phyloP scores from a whole-genome alignment of 1,140 invertebrate genomes.

The Ladona fulva region DNA sequence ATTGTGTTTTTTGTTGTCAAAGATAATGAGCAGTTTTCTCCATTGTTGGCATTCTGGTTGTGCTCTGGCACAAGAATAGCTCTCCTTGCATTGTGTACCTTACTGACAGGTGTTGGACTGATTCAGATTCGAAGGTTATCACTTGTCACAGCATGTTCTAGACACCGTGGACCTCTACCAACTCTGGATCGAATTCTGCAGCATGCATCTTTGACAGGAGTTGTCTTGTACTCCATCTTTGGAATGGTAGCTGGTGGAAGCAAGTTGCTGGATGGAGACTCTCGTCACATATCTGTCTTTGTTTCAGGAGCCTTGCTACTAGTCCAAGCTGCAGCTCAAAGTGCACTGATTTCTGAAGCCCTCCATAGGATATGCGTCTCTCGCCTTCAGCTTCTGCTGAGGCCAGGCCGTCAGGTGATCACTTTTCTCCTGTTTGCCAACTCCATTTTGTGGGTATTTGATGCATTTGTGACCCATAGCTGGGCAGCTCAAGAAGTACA shows the following conservation, averaged over 20 bases:
- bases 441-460: conserved; percentile 56
- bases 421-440: conserved; percentile 60
- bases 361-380: conserved; percentile 44
- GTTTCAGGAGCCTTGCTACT: conserved; percentile 40
- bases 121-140: conserved; percentile 37
- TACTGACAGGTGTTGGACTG: conserved; percentile 33
- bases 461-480: conserved; percentile 57
- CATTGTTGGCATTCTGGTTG: conserved; percentile 37
- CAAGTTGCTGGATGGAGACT: conserved; percentile 36
- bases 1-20: conserved; percentile 55
- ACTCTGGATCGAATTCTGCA: conserved; percentile 41
- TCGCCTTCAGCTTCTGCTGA: conserved; percentile 42
- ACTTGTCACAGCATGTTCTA: conserved; percentile 19
- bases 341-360: conserved; percentile 52
- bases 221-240: conserved; percentile 48
- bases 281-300: conserved; percentile 39
- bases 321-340: conserved; percentile 47
- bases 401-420: conserved; percentile 55
- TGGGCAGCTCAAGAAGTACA: conserved; percentile 49
- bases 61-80: conserved; percentile 39
- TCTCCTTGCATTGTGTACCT: conserved; percentile 34
- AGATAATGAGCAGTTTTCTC: conserved; percentile 44
- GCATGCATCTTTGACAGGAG: conserved; percentile 45
- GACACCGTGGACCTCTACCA: conserved; percentile 32
- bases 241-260: conserved; percentile 42